A percentile compares a stretch with the other conserved stretches of the same genome.
phyloP scores from a whole-genome alignment of 2,888 invertebrate species.

The Synanthedon formicaeformis region DNA sequence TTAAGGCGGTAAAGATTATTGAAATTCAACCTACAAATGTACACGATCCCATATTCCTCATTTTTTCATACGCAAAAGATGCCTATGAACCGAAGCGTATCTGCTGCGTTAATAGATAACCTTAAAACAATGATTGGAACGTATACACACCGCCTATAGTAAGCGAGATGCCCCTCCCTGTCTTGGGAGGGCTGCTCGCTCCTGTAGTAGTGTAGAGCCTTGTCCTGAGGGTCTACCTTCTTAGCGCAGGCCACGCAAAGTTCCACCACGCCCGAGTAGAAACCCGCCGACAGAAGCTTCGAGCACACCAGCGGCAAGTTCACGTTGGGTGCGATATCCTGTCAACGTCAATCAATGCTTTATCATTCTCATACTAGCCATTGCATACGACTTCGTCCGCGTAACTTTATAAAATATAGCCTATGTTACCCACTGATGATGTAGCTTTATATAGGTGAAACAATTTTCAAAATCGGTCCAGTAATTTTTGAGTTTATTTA shows the following conservation, averaged over 20 bases:
- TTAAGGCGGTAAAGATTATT: no score
- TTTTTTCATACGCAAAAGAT: no score
- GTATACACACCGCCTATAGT: conserved; percentile 68
- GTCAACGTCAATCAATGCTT: not conserved
- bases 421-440: no score
- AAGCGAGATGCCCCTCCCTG: conserved; percentile 82
- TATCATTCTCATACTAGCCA: no score
- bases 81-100: no score
- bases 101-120: not conserved
- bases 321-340: conserved; percentile 85
- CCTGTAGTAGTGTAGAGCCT: conserved; percentile 88
- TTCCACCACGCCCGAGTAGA: conserved; percentile 91
- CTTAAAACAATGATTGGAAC: not conserved
- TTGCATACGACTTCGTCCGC: no score
- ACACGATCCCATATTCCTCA: no score
- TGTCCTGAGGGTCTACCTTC: conserved; percentile 89
- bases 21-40: no score
- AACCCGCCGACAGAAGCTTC: conserved; percentile 83
- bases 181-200: conserved; percentile 87
- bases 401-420: no score
- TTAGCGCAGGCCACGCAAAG: conserved; percentile 86
- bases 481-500: no score
- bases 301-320: conserved; percentile 88
- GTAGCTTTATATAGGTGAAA: no score
- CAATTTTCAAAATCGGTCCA: no score